Evolutionary conservation across 2,888 invertebrate genomes (phyloP).

Genomic region (Tricholauxania praeusta): DNA sequence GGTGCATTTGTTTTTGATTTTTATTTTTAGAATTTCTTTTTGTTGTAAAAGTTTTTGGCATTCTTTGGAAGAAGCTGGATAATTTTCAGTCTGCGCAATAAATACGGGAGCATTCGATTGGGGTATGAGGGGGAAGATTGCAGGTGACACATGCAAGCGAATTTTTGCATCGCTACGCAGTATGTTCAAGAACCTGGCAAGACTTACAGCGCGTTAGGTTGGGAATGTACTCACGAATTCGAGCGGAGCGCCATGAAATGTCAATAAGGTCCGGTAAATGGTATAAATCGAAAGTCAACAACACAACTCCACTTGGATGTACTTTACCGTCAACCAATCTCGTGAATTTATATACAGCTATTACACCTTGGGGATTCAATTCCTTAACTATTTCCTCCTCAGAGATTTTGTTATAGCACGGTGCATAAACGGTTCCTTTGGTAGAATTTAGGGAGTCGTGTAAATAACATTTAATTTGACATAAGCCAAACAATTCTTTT

Average conservation of each 20-base stretch:
- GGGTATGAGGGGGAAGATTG: conserved; percentile 7
- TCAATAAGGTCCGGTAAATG: conserved; percentile 24
- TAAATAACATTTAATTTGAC: conserved; percentile 22
- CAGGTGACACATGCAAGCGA: conserved; percentile 34
- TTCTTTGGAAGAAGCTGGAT: too few species aligned
- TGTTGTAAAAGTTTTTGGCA: too few species aligned
- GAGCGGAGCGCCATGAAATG: conserved; percentile 36
- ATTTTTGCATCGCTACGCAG: conserved; percentile 40
- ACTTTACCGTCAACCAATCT: background rate
- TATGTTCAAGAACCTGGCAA: conserved; percentile 42
- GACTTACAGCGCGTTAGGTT: conserved; percentile 42
- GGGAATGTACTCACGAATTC: conserved; percentile 37
- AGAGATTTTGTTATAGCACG: conserved; percentile 31
- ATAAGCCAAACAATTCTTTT: conserved; percentile 26
- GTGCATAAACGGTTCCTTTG: conserved; percentile 35
- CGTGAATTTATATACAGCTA: conserved; percentile 35
- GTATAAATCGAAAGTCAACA: background rate
- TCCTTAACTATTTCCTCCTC: conserved; percentile 40
- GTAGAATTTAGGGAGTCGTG: conserved; percentile 27
- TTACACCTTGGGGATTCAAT: conserved; percentile 35
- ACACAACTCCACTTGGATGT: too few species aligned
- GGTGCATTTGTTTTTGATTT: too few species aligned
- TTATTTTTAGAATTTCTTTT: too few species aligned
- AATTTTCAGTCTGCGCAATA: too few species aligned
- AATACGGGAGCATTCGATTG: too few species aligned